phyloP scores from a whole-genome alignment of 2,888 invertebrate genomes.

The Gari tellinella region DNA sequence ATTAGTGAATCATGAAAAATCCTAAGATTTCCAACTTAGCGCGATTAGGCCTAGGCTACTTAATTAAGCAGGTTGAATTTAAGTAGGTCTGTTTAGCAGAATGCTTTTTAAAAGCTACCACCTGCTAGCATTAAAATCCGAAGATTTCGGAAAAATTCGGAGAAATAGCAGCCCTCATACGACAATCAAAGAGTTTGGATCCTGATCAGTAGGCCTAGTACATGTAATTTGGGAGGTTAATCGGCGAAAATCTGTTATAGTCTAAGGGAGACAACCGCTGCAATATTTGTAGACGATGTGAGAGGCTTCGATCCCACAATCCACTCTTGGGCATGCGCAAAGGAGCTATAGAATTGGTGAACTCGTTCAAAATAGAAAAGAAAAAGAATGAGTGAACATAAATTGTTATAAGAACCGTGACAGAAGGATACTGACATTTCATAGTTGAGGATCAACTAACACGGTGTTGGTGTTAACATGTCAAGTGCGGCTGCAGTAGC shows the following conservation, averaged over 20 bases:
- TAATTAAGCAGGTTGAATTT: no score
- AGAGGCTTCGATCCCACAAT: conserved; percentile 54
- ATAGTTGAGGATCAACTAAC: conserved; percentile 25
- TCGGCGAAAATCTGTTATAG: neutral
- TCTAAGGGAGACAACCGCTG: conserved; percentile 16
- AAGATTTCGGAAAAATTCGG: no score
- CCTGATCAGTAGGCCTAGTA: no score
- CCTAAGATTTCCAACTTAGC: no score
- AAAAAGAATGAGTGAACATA: conserved; percentile 11
- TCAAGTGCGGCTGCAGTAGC: conserved; percentile 69
- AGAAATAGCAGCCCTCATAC: no score
- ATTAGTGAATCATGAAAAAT: no score
- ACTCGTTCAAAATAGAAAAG: conserved; percentile 50
- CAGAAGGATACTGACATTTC: conserved; percentile 14
- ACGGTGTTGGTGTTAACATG: conserved; percentile 63
- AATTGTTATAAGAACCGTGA: conserved; percentile 7
- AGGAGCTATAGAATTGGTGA: conserved; percentile 22
- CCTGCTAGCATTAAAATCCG: no score
- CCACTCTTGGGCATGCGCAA: conserved; percentile 63
- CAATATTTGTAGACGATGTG: conserved; percentile 12
- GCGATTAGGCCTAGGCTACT: no score
- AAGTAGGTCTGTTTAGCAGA: no score
- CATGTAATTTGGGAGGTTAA: no score
- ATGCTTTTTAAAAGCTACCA: no score
- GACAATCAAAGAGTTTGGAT: no score